Base-by-base conservation (phyloP, 2,797 vertebrate species). In the Hippoglossus hippoglossus region DNA sequence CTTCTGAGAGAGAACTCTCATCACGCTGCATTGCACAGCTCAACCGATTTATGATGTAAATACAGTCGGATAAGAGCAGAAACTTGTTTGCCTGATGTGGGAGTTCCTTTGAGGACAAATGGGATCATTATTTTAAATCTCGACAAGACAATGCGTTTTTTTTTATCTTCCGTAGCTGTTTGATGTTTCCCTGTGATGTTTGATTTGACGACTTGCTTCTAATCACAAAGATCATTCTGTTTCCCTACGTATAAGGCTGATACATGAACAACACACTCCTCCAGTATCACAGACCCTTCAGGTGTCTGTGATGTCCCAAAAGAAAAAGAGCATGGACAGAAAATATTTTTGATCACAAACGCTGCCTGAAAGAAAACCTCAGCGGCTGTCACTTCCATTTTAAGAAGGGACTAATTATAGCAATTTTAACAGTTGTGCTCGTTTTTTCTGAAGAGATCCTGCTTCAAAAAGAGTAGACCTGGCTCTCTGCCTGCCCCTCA, bases 111-210 rank as follows among this genome's bases (percentile, higher is more conserved):
- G 65, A 69, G 76, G 60, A 47, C 26, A 66, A 79, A 73, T 39
- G 53, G 21, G 5, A 18, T 59, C 16, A 7, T 49, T 71, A 72
- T 83, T 79, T 63, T 28, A 83, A 82, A 61, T 76, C 67, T 41
- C 51, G 59, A 67, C 67, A 46, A 51, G 62, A 67, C 67, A 59
- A 78, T 24, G 67, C 46, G 44, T 51, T 64, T 22, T n/a, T n/a
- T n/a, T 81, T 79, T 65, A 82, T 79, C 67, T 81, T 68, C 62
- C 62, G 66, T 75, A 84, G 77, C 84, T 77, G 63, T 55, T 75
- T 0, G n/a, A 77, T 74, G 68, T 85, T 80, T 82, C 80, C 49
- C 79, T 39, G 16, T 74, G 52, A 81, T 77, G 73, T 59, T 60
- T 57, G 68, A 49, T 49, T n/a, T 49, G 47, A 49, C 49, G 18